Base-by-base conservation (phyloP, 2,797 vertebrate species). In the Bryconaethiops microstoma region DNA sequence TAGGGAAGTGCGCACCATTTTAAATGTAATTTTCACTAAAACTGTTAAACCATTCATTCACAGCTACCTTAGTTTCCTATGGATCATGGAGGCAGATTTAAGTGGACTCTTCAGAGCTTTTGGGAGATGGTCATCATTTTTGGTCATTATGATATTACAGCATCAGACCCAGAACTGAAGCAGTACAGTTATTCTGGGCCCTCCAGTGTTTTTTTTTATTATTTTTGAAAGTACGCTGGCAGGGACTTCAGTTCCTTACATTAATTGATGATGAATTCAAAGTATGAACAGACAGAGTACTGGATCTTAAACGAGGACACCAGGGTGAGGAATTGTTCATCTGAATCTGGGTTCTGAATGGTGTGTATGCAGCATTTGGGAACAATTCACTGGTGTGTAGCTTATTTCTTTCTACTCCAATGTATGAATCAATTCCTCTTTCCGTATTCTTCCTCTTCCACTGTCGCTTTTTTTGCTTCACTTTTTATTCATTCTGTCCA, bases 101-200 rank as follows among this genome's bases (percentile, higher is more conserved):
- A 60, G 17, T 67, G 74, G 62, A 76, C 52, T 67, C 39, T 35
- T 76, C 40, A n/a, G 50, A 64, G 68, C 57, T 76, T 69, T 83
- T 71, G 21, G 55, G 65, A 70, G 60, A 72, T 78, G 59, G 23
- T 64, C 23, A 64, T 83, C 35, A 35, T 64, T 65, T n/a, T 40
- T 29, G 21, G 67, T 19, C 68, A 64, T 29, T 5, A n/a, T 17
- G 5, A 35, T 77, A 17, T 35, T 64, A 25, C 63, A 42, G 29
- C 60, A 29, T 78, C 54, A 55, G 19, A 48, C 35, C 35, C 35
- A 5, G 4, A 75, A 23, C 12, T 77, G 19, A 12, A 59, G 52
- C 21, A 3, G 8, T 60, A 62, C 50, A 40, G 54, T 21, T 29
- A 63, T 82, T 78, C 70, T 55, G 17, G 16, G n/a, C 29, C 4